A percentile compares a stretch with the other conserved stretches of the same genome.
These are phyloP conservation scores for Hydractinia echinata DNA, from an alignment of 30 jellyfish, hydroid and myxozoan genomes.

Conservation along the genomic window DNA sequence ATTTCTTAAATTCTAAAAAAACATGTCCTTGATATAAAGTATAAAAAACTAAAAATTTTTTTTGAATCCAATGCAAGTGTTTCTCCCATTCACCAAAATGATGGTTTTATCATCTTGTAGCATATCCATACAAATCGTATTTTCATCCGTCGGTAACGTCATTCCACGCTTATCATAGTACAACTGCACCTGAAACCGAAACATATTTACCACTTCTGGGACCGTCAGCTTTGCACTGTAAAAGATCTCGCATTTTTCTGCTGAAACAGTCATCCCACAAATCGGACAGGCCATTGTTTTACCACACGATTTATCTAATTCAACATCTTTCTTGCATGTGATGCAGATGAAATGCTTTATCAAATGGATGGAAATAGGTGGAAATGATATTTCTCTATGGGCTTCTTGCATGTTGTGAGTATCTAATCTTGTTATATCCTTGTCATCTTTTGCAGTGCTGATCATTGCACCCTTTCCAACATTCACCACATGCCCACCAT, in stretches of 20 bases:
- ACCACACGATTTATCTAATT: neutral
- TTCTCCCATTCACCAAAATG: neutral
- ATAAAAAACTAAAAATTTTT: no score
- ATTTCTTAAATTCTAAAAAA: no score
- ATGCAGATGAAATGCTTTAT: neutral
- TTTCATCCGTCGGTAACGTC: neutral
- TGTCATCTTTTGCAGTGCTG: neutral
- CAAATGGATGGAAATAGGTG: neutral
- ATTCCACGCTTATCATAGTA: neutral
- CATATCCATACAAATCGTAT: neutral
- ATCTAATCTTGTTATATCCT: neutral
- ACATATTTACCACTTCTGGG: neutral
- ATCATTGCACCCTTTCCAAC: neutral
- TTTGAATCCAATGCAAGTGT: slow-evolving; percentile 5
- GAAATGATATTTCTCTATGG: neutral
- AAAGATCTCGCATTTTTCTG: neutral
- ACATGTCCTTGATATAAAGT: no score
- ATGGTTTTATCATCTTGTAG: neutral
- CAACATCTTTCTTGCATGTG: neutral
- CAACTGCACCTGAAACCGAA: neutral
- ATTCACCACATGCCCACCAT: neutral
- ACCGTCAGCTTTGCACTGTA: neutral
- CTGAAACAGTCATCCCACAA: neutral
- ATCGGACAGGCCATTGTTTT: neutral
- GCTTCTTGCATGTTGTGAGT: neutral